Evolutionary conservation across 2,113 vertebrate genomes (phyloP).

Genomic region (pig (Sus scrofa)): T2T-Sscrofa CM000820.6:24421501-24422000

Average conservation of each 20-base stretch:
- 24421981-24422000: conserved; percentile 15
- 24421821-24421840: conserved; percentile 44
- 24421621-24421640: not conserved
- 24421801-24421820: not conserved
- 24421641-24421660: not conserved
- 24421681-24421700: not conserved
- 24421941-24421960: conserved; percentile 44
- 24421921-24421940: not conserved
- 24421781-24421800: conserved; percentile 17
- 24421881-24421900: conserved; percentile 31
- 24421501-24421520: not conserved
- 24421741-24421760: not conserved
- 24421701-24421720: not conserved
- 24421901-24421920: conserved; percentile 18
- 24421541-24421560: not conserved
- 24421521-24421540: not conserved
- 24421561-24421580: not conserved
- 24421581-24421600: not conserved
- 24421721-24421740: not conserved
- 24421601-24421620: not conserved
- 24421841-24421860: not conserved
- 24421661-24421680: not conserved
- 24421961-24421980: conserved; percentile 21
- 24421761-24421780: not conserved
- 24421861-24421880: not conserved